phyloP scores from a whole-genome alignment of 2,113 vertebrate species.

The Recurvirostra avosetta region DNA sequence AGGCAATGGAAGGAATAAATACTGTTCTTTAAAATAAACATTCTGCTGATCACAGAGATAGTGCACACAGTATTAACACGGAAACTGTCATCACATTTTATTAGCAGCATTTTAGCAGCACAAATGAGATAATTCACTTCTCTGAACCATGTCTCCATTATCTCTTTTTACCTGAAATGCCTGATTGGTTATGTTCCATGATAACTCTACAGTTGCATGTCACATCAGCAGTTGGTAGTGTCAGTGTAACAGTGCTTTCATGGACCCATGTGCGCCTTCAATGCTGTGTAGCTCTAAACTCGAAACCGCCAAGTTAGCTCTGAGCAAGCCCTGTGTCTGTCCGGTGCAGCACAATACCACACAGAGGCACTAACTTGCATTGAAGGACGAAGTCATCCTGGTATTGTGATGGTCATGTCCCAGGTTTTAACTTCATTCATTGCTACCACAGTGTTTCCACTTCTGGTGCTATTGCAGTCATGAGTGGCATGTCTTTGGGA shows the following conservation, averaged over 20 bases:
- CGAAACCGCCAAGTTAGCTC: accelerated
- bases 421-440: not conserved
- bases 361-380: accelerated
- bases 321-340: not conserved
- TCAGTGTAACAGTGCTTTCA: accelerated
- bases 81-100: slow-evolving; percentile 54
- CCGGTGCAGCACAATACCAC: not conserved
- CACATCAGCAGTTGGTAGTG: not conserved
- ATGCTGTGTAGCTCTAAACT: not conserved
- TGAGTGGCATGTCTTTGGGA: not conserved
- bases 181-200: not conserved
- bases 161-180: not conserved
- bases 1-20: slow-evolving; percentile 33
- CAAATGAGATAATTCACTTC: not conserved
- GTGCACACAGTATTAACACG: not conserved
- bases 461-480: not conserved
- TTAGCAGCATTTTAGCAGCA: not conserved
- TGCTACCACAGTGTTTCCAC: not conserved
- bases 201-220: too few relatives aligned
- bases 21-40: not conserved
- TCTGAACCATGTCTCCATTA: not conserved
- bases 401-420: not conserved
- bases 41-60: slow-evolving; percentile 37
- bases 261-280: not conserved
- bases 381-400: not conserved